Evolutionary conservation across 2,113 vertebrate genomes (phyloP), one percentile per base, ranked within the genome.

Genomic region (Salvelinus alpinus): DNA sequence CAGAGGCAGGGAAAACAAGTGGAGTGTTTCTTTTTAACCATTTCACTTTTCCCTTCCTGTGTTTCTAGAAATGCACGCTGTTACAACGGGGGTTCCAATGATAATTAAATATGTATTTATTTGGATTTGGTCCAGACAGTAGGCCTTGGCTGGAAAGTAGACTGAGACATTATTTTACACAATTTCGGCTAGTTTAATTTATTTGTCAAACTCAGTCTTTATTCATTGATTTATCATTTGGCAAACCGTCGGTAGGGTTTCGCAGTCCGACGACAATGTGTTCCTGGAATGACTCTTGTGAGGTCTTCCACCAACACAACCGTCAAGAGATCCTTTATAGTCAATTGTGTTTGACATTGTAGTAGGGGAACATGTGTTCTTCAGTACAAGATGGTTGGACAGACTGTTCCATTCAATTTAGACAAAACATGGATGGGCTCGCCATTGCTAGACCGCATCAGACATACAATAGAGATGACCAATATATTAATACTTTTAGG

Each of bases 31-130:
- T 75, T 84, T 81, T 16, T 1, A 69, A 73, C 68, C 16, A 71
- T 5, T 31, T 64, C 12, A 47, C 68, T 31, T 69, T 64, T 74
- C 12, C 44, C 66, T 70, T 78, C 83, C 77, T 82, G 38, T 66
- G 74, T 78, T 73, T 78, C 71, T 81, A 69, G 2, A 57, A 24
- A 68, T 34, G 51, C 11, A 12, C 9, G 2, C 8, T 1, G 38
- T 44, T 44, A 9, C 47, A 59, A 67, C 48, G 60, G 65, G n/a
- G 27, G n/a, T 16, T 24, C 20, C 78, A 81, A 48, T 11, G 0
- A n/a, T 76, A 74, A 78, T 82, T 80, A 84, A 87, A 44, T 81
- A 82, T 86, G 72, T 80, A 84, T 88, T 84, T 78, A 44, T 88
- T 22, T 24, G 22, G 59, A 4, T n/a, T 62, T 3, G 59, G n/a